Evolutionary conservation across 2,113 vertebrate species (phyloP), one percentile per base, ranked within the genome.

Genomic region (Platysternon megacephalum): DNA sequence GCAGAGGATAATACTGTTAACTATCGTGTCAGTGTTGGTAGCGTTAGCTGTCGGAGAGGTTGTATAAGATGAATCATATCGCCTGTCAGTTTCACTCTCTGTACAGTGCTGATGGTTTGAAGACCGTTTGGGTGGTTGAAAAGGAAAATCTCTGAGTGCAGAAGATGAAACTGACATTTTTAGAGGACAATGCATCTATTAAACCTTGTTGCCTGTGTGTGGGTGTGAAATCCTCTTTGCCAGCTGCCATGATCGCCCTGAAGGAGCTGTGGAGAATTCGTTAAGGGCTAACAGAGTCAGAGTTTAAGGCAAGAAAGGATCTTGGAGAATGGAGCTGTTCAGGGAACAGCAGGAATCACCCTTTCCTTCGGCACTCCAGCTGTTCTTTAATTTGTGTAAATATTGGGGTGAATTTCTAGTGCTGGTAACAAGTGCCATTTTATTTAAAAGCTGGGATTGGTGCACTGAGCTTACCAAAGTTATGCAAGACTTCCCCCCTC

Each of bases 161-260:
- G 74, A 55, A 86, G 86, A 93, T 96, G 86, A 93, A 87, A 93
- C 39, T 91, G 95, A 84, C 2, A 0, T 89, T 95, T 95, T 89
- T 84, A 81, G 93, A 90, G 82, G 82, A 35, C 93, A 88, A 94
- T 96, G 94, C 79, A 49, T 95, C 95, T 87, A 91, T 2, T 6
- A 1, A 51, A 92, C 87, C 91, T 84, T 88, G 89, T 88, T 93
- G 86, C 94, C 90, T 88, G 68, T 88, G 28, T 76, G 11, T 44
- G 44, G 8, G 88, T 94, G 91, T 84, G 81, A 76, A 96, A 90
- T n/a, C 92, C 82, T 93, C 94, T 93, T 53, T 96, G 86, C 93
- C 93, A 93, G 93, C 94, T 97, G 94, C 10, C 89, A 82, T 56
- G 88, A 94, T 88, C 78, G 79, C 39, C 76, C 96, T 96, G 95